These are phyloP conservation scores for Stictocephala bisonia DNA, from an alignment of 2,888 invertebrate species.

Conservation along the genomic window DNA sequence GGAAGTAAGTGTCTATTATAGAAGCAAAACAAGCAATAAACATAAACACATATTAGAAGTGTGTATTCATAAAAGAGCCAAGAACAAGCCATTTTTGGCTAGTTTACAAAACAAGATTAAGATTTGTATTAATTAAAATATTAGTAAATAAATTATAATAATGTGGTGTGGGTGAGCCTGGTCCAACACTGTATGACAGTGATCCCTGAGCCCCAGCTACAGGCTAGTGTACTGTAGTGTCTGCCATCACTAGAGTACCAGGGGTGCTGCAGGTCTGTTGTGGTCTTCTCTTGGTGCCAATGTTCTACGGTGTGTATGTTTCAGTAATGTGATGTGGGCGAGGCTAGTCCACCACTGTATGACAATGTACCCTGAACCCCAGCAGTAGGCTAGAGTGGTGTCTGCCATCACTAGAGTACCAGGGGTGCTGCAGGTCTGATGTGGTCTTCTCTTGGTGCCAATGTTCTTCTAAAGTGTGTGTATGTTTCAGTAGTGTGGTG, in stretches of 20 bases:
- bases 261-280: slow-evolving; percentile 77
- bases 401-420: slow-evolving; percentile 75
- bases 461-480: no score
- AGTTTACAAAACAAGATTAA: no score
- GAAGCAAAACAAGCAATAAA: no score
- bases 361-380: slow-evolving; percentile 64
- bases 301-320: no score
- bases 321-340: slow-evolving; percentile 83
- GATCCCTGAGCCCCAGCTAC: slow-evolving; percentile 41
- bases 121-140: no score
- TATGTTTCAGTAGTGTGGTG: slow-evolving; percentile 77
- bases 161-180: slow-evolving; percentile 87
- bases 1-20: no score
- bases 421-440: slow-evolving; percentile 75
- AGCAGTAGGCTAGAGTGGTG: slow-evolving; percentile 63
- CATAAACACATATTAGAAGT: no score
- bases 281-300: slow-evolving; percentile 76
- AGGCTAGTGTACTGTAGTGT: slow-evolving; percentile 65
- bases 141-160: no score
- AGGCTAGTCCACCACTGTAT: slow-evolving; percentile 84
- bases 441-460: slow-evolving; percentile 77
- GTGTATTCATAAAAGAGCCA: no score
- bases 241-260: slow-evolving; percentile 74
- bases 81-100: no score
- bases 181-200: slow-evolving; percentile 81